Conservation (phyloP, 2,113 vertebrate genomes). For the Xenus cinereus region DNA sequence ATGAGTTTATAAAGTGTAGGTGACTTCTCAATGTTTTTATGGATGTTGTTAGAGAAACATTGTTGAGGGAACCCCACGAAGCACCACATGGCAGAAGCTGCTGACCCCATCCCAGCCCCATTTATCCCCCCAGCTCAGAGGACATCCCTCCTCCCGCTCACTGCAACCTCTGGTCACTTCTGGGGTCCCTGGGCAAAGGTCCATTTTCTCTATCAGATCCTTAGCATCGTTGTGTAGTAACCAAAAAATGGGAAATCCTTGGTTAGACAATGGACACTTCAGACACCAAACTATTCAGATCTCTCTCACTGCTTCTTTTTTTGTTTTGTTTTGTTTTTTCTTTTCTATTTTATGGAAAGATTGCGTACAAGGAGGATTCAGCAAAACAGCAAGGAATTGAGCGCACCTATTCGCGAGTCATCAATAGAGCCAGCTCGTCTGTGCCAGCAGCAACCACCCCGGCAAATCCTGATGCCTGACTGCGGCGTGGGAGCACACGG, state of each 20-base stretch:
- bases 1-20: too few relatives aligned
- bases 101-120: not conserved
- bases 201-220: not conserved
- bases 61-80: not conserved
- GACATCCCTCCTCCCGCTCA: not conserved
- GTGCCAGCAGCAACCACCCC: constrained; percentile 38
- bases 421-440: constrained; percentile 40
- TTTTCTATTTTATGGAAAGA: constrained; percentile 48
- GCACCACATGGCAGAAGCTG: not conserved
- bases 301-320: not conserved
- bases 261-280: not conserved
- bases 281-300: not conserved
- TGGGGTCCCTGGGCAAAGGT: not conserved
- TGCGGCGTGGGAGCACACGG: fast-evolving
- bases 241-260: not conserved
- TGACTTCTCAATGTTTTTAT: not conserved
- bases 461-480: constrained; percentile 60
- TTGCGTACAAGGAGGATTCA: constrained; percentile 73
- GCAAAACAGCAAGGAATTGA: constrained; percentile 85
- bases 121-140: not conserved
- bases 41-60: not conserved
- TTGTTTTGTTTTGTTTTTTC: not conserved
- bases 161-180: not conserved
- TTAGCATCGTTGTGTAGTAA: not conserved
- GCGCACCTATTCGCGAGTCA: constrained; percentile 77